phyloP scores from a whole-genome alignment of 37 sponge, comb jelly and placozoan genomes.

The Cladorhizidae sp. region DNA sequence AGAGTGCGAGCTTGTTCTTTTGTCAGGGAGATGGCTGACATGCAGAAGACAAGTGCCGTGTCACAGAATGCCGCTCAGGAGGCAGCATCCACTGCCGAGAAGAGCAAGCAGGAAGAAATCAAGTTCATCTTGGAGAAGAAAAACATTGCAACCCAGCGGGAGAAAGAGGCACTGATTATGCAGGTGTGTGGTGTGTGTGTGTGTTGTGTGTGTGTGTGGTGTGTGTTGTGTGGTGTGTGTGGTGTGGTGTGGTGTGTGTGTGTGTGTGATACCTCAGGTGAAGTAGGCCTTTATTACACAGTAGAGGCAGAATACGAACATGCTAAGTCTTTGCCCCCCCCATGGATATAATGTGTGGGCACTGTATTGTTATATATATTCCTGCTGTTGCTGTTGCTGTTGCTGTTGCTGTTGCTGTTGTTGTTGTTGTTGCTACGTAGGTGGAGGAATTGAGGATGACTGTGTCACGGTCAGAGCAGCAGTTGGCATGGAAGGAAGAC shows the following conservation, averaged over 20 bases:
- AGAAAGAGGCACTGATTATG: constrained; percentile 68
- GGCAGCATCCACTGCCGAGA: constrained; percentile 75
- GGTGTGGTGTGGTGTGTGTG: not conserved
- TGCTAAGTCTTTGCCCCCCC: no score
- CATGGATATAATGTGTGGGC: no score
- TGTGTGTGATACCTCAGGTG: no score
- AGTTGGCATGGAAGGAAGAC: constrained; percentile 88
- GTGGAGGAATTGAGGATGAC: constrained; percentile 73
- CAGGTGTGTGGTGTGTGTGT: constrained; percentile 48
- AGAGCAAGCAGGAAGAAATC: constrained; percentile 67
- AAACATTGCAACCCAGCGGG: constrained; percentile 40
- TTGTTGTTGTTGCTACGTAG: constrained; percentile 37
- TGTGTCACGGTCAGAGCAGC: constrained; percentile 82
- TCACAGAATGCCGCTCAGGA: constrained; percentile 74
- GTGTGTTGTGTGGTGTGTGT: not conserved
- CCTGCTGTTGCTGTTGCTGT: not conserved
- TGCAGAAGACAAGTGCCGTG: constrained; percentile 81
- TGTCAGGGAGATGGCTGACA: constrained; percentile 76
- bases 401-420: not conserved
- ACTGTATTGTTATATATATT: no score
- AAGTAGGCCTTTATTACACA: no score
- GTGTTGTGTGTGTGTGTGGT: not conserved
- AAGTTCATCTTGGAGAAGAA: constrained; percentile 59
- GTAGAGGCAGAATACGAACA: no score
- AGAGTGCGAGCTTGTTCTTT: not conserved